These are phyloP conservation scores for Lophura swinhoii DNA, from an alignment of 2,797 vertebrate species.

Conservation along the genomic window DNA sequence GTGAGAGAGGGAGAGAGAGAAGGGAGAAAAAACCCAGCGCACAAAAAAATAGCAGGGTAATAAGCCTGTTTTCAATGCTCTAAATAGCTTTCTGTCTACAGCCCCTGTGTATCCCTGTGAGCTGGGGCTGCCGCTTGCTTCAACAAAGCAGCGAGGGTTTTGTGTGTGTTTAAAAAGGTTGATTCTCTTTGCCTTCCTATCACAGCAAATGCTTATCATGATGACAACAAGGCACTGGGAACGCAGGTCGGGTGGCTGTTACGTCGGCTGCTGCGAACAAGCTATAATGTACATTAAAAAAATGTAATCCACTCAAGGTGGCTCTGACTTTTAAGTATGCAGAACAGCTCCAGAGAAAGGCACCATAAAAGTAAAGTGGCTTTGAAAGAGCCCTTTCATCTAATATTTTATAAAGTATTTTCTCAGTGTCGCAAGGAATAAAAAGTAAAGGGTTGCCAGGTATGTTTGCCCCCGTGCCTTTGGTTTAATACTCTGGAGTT, in stretches of 20 bases:
- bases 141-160: slow-evolving; percentile 65
- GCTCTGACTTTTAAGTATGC: slow-evolving; percentile 81
- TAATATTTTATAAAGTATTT: slow-evolving; percentile 76
- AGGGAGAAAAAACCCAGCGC: slow-evolving; percentile 64
- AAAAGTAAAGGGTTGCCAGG: slow-evolving; percentile 74
- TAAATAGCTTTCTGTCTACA: slow-evolving; percentile 93
- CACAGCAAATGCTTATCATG: slow-evolving; percentile 73
- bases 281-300: slow-evolving; percentile 53
- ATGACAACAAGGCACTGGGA: slow-evolving; percentile 74
- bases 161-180: slow-evolving; percentile 71
- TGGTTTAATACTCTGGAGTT: slow-evolving; percentile 77
- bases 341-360: slow-evolving; percentile 74
- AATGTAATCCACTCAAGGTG: slow-evolving; percentile 74
- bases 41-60: slow-evolving; percentile 88
- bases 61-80: slow-evolving; percentile 94
- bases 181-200: slow-evolving; percentile 77
- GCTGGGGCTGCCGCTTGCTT: slow-evolving; percentile 81
- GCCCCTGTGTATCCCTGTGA: slow-evolving; percentile 80
- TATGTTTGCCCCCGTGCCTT: slow-evolving; percentile 71
- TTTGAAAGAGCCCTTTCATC: slow-evolving; percentile 80
- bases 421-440: slow-evolving; percentile 68
- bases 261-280: slow-evolving; percentile 49
- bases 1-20: slow-evolving; percentile 68
- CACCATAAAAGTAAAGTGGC: slow-evolving; percentile 69
- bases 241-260: slow-evolving; percentile 48